Percentiles rank a stretch among this genome's conserved stretches.
These are phyloP conservation scores for Apostichopus leukothele DNA, from an alignment of 53 echinoderm and acorn worm genomes.

Conservation along the genomic window DNA sequence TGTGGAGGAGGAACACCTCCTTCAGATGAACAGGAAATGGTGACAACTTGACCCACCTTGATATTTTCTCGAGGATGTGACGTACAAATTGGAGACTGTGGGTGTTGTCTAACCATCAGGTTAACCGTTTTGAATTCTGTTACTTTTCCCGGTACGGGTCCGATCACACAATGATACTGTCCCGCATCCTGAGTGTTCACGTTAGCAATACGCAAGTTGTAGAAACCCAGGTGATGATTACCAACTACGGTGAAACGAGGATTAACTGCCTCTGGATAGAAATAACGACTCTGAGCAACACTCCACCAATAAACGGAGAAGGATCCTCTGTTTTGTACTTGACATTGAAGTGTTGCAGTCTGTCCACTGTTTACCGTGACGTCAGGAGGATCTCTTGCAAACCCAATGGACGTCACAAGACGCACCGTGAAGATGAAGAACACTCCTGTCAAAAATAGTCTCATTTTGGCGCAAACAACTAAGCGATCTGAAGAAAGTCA, in stretches of 20 bases:
- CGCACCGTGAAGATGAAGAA: background rate
- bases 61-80: background rate
- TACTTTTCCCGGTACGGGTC: background rate
- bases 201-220: constrained; percentile 11
- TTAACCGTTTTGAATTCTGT: background rate
- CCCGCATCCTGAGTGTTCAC: background rate
- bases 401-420: background rate
- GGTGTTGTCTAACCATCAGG: background rate
- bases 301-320: constrained; percentile 26
- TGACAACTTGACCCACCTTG: background rate
- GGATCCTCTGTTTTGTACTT: background rate
- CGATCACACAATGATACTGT: constrained; percentile 22
- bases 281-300: background rate
- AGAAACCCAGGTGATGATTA: constrained; percentile 8
- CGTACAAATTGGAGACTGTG: background rate
- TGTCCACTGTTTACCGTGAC: background rate
- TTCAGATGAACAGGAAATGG: background rate
- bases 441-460: too few relatives aligned
- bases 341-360: background rate
- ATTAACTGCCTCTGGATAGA: constrained; percentile 1
- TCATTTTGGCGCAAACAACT: too few relatives aligned
- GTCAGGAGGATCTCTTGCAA: background rate
- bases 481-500: too few relatives aligned
- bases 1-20: constrained; percentile 4
- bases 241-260: background rate